Base-by-base conservation (phyloP, 2,113 vertebrate species). In the Phyllostomus discolor region DNA sequence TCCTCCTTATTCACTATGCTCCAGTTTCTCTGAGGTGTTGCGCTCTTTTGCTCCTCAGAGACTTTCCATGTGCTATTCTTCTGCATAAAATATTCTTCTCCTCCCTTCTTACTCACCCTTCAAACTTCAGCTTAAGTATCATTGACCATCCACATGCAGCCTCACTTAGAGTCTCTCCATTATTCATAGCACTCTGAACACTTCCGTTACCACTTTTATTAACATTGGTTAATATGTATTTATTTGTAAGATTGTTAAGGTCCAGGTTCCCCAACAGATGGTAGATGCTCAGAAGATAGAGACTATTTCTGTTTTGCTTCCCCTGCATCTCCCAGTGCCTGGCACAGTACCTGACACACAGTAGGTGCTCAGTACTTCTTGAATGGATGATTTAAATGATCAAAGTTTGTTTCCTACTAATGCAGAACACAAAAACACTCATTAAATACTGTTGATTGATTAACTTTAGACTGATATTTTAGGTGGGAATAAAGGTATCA, bases 401-500 rank as follows among this genome's bases (percentile, higher is more conserved):
- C n/a, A 48, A 43, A 33, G 24, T 72, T 76, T 90, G 22, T 70
- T 95, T 91, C 94, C 38, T 80, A 35, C 70, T 81, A 88, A n/a
- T 80, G 46, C 8, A 88, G 28, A 5, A 41, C 22, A 78, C 7
- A 75, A 48, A 64, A 62, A 43, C 31, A 22, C n/a, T 73, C 28
- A 57, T 41, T 67, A 81, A 54, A 78, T 84, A 83, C 82, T 90
- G 12, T 70, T 90, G 31, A 59, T 11, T 64, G 64, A 50, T 82
- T 82, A 69, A 88, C 33, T 95, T 89, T 83, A 79, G 64, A 41
- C 33, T 90, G 87, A 64, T 57, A 64, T 52, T 93, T 83, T 88
- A 52, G 4, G 26, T 86, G n/a, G 72, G 64, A 81, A 72, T 66
- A 95, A 88, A 81, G 41, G 5, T 80, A 81, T 81, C 17, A 73